Percentiles rank a stretch among this genome's conserved stretches.
phyloP scores from a whole-genome alignment of 2,888 invertebrate genomes.

The Drosophila mimica region DNA sequence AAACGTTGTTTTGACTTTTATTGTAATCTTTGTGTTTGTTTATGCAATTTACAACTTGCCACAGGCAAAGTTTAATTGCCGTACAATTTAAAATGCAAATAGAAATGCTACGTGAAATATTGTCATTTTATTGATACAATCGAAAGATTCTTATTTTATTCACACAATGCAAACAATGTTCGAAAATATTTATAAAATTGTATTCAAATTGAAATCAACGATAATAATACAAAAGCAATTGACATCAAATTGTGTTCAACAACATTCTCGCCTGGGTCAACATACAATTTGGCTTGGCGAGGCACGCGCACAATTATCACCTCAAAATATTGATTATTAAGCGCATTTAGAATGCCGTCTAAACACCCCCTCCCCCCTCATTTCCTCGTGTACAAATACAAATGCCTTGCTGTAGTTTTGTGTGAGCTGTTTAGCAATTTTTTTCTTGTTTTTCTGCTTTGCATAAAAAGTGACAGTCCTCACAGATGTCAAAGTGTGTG shows the following conservation, averaged over 20 bases:
- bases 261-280: conserved; percentile 5
- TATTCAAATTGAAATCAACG: conserved; percentile 26
- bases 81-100: conserved; percentile 8
- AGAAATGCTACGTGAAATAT: conserved; percentile 10
- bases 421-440: conserved; percentile 55
- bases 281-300: conserved; percentile 29
- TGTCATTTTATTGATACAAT: conserved; percentile 11
- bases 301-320: conserved; percentile 78
- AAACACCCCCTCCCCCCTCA: conserved; percentile 7
- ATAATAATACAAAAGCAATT: conserved; percentile 6
- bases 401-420: conserved; percentile 52
- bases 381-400: conserved; percentile 20
- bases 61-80: conserved; percentile 12
- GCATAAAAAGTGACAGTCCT: conserved; percentile 71
- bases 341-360: conserved; percentile 69
- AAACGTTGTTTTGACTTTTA: background rate
- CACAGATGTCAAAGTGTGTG: conserved; percentile 5
- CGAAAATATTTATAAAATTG: background rate
- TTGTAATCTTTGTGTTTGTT: background rate
- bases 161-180: background rate
- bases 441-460: conserved; percentile 57
- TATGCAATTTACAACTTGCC: background rate
- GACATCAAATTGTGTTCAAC: conserved; percentile 30
- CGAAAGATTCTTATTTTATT: background rate
- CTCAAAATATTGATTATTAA: conserved; percentile 78